Conservation (phyloP, 92 coral and sea anemone species). For the Hydrozoanthus gracilis region DNA sequence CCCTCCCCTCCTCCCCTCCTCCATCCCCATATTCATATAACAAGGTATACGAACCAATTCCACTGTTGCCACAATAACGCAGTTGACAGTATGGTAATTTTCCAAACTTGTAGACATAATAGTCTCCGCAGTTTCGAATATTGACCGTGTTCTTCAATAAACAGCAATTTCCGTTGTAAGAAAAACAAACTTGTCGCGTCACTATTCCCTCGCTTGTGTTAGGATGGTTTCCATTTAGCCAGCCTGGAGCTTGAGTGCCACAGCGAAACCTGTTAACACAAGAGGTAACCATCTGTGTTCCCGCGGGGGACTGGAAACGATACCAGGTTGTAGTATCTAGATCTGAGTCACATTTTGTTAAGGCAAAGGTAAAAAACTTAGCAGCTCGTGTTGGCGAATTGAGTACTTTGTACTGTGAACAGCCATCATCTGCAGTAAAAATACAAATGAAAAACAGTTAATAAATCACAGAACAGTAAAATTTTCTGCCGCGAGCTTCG, state of each 20-base stretch:
- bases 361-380: not conserved
- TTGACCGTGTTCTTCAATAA: not conserved
- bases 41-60: not conserved
- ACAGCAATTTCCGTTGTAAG: not conserved
- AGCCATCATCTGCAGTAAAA: not conserved
- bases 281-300: not conserved
- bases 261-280: not conserved
- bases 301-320: slow-evolving; percentile 9
- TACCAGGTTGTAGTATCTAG: not conserved
- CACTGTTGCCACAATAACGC: slow-evolving; percentile 5
- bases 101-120: slow-evolving; percentile 7
- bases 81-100: not conserved
- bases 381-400: slow-evolving; percentile 16
- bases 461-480: too few relatives aligned
- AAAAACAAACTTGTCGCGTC: slow-evolving; percentile 7
- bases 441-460: too few relatives aligned
- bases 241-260: not conserved
- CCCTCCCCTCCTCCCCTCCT: too few relatives aligned
- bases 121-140: slow-evolving; percentile 6
- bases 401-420: not conserved
- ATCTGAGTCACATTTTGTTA: not conserved
- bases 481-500: too few relatives aligned
- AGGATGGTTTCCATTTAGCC: slow-evolving; percentile 5
- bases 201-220: not conserved
- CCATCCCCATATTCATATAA: too few relatives aligned